These are phyloP conservation scores for Megalops atlanticus DNA, from an alignment of 2,113 vertebrate genomes.

Conservation along the genomic window DNA sequence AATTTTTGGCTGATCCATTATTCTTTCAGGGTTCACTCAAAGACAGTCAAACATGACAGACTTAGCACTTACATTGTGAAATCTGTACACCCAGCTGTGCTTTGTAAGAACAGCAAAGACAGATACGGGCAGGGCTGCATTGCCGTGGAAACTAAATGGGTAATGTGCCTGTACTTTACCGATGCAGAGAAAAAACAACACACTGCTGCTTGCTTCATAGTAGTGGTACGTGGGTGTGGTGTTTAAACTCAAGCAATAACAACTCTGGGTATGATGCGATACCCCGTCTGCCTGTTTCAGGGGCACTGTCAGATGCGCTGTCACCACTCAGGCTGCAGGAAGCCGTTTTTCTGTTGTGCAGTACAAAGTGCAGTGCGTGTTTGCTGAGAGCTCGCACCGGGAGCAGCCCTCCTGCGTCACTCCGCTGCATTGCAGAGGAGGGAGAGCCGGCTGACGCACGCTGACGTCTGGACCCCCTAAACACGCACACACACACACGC, in stretches of 20 bases:
- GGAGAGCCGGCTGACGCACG: slow-evolving; percentile 51
- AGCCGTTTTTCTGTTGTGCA: slow-evolving; percentile 44
- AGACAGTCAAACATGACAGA: not conserved
- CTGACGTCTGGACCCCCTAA: slow-evolving; percentile 54
- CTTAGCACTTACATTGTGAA: not conserved
- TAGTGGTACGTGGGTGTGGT: not conserved
- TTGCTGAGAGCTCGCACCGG: slow-evolving; percentile 35
- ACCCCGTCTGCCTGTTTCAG: too few relatives aligned
- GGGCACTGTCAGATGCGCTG: not conserved
- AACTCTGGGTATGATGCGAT: slow-evolving; percentile 6
- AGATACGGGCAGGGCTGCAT: too few relatives aligned
- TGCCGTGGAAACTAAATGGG: too few relatives aligned
- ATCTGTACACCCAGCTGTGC: not conserved
- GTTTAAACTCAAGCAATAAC: slow-evolving; percentile 35
- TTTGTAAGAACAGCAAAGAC: not conserved
- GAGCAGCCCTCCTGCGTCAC: slow-evolving; percentile 17
- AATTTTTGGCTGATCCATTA: too few relatives aligned
- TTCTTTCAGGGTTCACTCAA: too few relatives aligned
- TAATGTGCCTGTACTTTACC: too few relatives aligned
- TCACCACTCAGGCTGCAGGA: slow-evolving; percentile 29
- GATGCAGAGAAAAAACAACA: too few relatives aligned
- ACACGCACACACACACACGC: not conserved
- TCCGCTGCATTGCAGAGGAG: slow-evolving; percentile 42
- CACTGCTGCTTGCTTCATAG: not conserved
- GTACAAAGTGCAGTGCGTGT: slow-evolving; percentile 44